Evolutionary conservation across 2,888 invertebrate genomes (phyloP).

Genomic region (Torymus auratus): DNA sequence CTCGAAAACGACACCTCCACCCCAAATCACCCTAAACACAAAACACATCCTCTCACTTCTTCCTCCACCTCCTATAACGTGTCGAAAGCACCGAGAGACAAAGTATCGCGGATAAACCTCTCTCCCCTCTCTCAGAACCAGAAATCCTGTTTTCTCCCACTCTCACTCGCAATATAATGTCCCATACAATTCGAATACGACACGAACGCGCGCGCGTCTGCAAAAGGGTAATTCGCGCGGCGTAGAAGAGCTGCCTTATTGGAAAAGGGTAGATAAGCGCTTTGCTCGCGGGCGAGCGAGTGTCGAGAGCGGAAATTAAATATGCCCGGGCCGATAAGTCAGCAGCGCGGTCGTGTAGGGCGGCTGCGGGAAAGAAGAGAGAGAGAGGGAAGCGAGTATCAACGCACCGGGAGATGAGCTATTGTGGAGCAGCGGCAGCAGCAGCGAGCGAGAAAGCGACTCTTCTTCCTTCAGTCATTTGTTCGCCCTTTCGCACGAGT

Average conservation of each 20-base stretch:
- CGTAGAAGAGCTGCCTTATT: slow-evolving; percentile 71
- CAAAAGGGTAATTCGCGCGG: slow-evolving; percentile 72
- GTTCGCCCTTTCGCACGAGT: background rate
- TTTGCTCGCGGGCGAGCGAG: slow-evolving; percentile 33
- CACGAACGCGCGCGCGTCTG: slow-evolving; percentile 60
- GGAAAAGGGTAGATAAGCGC: slow-evolving; percentile 75
- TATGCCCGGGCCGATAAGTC: slow-evolving; percentile 76
- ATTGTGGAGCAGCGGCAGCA: slow-evolving; percentile 32
- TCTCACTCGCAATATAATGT: slow-evolving; percentile 63
- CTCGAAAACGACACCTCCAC: too few relatives aligned
- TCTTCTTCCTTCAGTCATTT: background rate
- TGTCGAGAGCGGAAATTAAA: slow-evolving; percentile 75
- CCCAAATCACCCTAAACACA: too few relatives aligned
- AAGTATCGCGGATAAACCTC: too few relatives aligned
- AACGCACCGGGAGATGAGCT: slow-evolving; percentile 58
- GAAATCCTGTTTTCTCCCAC: too few relatives aligned
- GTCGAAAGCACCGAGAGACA: too few relatives aligned
- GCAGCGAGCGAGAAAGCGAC: background rate
- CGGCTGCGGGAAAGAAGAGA: background rate
- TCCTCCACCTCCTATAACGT: too few relatives aligned
- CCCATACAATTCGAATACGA: slow-evolving; percentile 69
- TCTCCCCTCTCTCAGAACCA: too few relatives aligned
- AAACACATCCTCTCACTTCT: too few relatives aligned
- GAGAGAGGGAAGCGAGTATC: slow-evolving; percentile 22
- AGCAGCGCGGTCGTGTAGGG: slow-evolving; percentile 8